Base-by-base conservation (phyloP, 1,140 invertebrate species). In the Zaprionus ornatus region DNA sequence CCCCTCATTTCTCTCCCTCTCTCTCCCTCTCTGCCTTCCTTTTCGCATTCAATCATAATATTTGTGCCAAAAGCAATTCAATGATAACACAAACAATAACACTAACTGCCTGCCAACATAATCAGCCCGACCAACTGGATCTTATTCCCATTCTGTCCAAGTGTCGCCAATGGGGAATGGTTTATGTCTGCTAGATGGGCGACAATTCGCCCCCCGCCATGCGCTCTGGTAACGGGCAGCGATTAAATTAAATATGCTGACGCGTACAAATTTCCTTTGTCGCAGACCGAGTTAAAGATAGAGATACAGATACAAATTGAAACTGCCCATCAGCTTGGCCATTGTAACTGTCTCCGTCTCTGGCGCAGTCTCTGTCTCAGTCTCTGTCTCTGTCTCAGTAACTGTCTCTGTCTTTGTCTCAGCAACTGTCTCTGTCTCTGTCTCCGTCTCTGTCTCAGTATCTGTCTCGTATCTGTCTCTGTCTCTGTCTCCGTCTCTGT, bases 221-320 rank as follows among this genome's bases (percentile, higher is more conserved):
- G n/a, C n/a, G 12, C 23, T 27, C 50, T 13, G 1, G 57, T 21
- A 55, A 42, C 29, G 71, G 19, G 6, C 21, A 23, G 72, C 72
- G 72, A 74, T 74, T 74, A 74, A 74, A 74, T 69, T 74, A 74
- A 74, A 74, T 74, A 74, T 74, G 72, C 72, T 69, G 71, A 69
- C 57, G 71, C 57, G 52, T 69, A 32, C 48, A 69, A 61, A 60
- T 69, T 42, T 62, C 12, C 42, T 50, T 13, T 17, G 17, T 13
- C 45, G 21, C 0, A 48, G n/a, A 7, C 25, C 10, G 9, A 52
- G 48, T 17, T 55, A 55, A 21, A 55, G 25, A 15, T 55, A 21
- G 4, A 55, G 21, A 23, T 27, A 35, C 69, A 56, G 52, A 57
- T 70, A 70, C 67, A 69, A 70, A 70, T 70, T 63, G 54, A 59